phyloP scores from a whole-genome alignment of 2,113 vertebrate genomes.

The Caretta caretta region DNA sequence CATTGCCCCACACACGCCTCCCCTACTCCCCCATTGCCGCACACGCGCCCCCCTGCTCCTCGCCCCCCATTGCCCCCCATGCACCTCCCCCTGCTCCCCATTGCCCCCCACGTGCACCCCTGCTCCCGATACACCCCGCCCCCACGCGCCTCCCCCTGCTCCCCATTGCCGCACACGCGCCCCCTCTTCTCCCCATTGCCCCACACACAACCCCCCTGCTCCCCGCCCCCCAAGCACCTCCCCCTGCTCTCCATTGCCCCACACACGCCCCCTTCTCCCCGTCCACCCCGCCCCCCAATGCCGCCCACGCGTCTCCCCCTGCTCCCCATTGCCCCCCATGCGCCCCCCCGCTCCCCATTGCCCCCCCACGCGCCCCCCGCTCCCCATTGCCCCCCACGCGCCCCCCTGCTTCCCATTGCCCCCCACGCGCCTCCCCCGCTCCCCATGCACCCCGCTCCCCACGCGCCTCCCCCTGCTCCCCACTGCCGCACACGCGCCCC shows the following conservation, averaged over 20 bases:
- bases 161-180: no score
- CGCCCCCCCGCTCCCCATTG: no score
- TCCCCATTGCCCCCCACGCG: no score
- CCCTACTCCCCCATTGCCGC: no score
- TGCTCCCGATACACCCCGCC: background rate
- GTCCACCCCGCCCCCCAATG: background rate
- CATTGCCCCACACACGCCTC: accelerated
- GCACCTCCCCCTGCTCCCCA: background rate
- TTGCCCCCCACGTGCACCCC: background rate
- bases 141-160: no score
- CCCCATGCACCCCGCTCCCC: background rate
- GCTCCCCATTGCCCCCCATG: no score
- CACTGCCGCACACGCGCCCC: background rate
- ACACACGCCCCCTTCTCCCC: background rate
- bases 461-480: background rate
- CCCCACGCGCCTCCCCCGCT: no score
- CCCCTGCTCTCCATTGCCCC: background rate
- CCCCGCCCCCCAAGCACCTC: no score
- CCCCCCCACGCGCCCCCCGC: background rate
- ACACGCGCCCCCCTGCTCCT: no score
- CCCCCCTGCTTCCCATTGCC: no score
- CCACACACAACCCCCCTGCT: no score
- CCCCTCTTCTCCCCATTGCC: no score
- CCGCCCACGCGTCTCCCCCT: background rate
- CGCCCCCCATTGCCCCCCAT: accelerated